phyloP scores from a whole-genome alignment of 2,888 invertebrate genomes.

The Pseudoips prasinana region DNA sequence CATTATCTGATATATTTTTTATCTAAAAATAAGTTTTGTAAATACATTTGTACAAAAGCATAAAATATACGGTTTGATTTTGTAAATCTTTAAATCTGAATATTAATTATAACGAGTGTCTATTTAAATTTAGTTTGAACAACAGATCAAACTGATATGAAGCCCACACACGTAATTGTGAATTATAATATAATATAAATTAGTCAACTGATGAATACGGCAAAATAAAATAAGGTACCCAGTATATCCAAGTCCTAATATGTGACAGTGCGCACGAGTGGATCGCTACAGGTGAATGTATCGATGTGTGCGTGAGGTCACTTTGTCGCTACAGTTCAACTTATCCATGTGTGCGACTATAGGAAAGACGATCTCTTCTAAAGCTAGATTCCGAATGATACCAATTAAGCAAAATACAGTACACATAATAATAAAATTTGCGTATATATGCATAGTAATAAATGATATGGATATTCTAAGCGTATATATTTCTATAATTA shows the following conservation, averaged over 20 bases:
- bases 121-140: no score
- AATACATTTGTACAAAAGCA: slow-evolving; percentile 8
- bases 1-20: slow-evolving; percentile 7
- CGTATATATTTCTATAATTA: no score
- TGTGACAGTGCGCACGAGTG: slow-evolving; percentile 77
- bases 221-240: slow-evolving; percentile 3
- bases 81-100: neutral
- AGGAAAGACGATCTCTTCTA: slow-evolving; percentile 41
- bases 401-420: slow-evolving; percentile 15
- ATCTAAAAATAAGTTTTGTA: slow-evolving; percentile 8
- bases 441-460: no score
- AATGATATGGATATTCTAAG: no score
- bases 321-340: slow-evolving; percentile 33
- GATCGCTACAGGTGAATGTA: slow-evolving; percentile 65
- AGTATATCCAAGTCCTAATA: slow-evolving; percentile 38
- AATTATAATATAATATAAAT: no score
- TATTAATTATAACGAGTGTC: no score
- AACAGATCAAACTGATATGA: no score
- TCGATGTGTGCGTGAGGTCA: slow-evolving; percentile 73
- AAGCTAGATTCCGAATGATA: slow-evolving; percentile 30
- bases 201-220: no score
- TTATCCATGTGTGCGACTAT: slow-evolving; percentile 35
- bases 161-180: no score
- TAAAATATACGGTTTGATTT: slow-evolving; percentile 12
- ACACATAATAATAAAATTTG: neutral